phyloP scores from a whole-genome alignment of 1,140 invertebrate species.

The Aphelinus certus region DNA sequence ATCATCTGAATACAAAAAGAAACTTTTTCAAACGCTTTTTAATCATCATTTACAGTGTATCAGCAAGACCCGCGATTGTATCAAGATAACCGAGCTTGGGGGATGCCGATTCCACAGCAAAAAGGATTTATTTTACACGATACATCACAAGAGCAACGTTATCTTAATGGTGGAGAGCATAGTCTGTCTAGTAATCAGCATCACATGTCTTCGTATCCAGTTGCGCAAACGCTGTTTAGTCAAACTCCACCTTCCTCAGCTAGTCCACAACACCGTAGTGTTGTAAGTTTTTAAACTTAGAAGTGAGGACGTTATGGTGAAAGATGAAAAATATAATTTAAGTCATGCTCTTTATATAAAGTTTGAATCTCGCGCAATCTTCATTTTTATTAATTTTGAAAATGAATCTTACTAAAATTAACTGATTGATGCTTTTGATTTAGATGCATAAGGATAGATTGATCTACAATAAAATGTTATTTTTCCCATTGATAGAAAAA shows the following conservation, averaged over 20 bases:
- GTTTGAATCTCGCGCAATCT: no score
- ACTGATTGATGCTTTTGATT: no score
- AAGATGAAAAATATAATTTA: no score
- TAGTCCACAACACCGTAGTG: conserved; percentile 65
- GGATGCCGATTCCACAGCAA: conserved; percentile 54
- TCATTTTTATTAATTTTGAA: no score
- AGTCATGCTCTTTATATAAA: no score
- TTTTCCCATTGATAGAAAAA: no score
- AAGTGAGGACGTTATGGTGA: no score
- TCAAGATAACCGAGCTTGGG: conserved; percentile 62
- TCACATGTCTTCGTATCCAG: conserved; percentile 57
- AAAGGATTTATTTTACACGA: conserved; percentile 64
- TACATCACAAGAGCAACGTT: conserved; percentile 60
- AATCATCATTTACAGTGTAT: conserved; percentile 50
- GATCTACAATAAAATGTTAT: no score
- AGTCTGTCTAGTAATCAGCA: conserved; percentile 65
- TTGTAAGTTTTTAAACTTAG: conserved; percentile 52
- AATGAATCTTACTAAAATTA: no score
- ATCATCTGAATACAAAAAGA: no score
- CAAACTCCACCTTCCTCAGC: conserved; percentile 64
- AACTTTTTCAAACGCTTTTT: no score
- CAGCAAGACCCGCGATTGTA: conserved; percentile 59
- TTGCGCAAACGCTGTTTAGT: conserved; percentile 60
- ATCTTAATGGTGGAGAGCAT: conserved; percentile 64
- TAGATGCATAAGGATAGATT: no score